Evolutionary conservation across 1,140 invertebrate species (phyloP).

Genomic region (Psilanteris sp.): DNA sequence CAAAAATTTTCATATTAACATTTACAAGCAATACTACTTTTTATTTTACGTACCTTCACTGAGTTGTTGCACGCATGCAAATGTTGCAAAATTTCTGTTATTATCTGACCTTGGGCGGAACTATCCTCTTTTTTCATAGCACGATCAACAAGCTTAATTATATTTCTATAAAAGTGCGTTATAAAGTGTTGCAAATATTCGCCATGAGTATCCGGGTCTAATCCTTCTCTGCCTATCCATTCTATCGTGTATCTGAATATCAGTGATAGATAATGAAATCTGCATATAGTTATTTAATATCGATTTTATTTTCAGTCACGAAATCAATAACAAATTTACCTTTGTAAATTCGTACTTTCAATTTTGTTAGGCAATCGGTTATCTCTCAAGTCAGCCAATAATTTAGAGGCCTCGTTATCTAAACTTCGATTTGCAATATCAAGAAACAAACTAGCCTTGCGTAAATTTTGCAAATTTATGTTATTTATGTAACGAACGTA

Average conservation of each 20-base stretch:
- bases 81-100: conserved; percentile 97
- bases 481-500: conserved; percentile 98
- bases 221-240: conserved; percentile 97
- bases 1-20: too few species aligned
- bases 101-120: conserved; percentile 94
- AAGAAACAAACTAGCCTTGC: conserved; percentile 95
- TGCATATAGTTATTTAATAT: too few species aligned
- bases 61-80: conserved; percentile 97
- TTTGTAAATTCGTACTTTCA: conserved; percentile 88
- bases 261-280: too few species aligned
- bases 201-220: conserved; percentile 94
- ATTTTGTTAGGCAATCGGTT: conserved; percentile 92
- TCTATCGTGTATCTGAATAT: conserved; percentile 95
- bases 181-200: conserved; percentile 98
- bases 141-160: conserved; percentile 94
- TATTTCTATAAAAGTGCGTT: conserved; percentile 96
- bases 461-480: conserved; percentile 96
- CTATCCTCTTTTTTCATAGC: conserved; percentile 97
- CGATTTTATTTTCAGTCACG: too few species aligned
- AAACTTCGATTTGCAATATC: conserved; percentile 96
- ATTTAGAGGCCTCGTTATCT: conserved; percentile 94
- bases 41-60: too few species aligned
- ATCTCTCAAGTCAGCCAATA: conserved; percentile 94
- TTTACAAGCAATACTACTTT: too few species aligned
- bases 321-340: conserved; percentile 27